These are phyloP conservation scores for Lepidochrysops patricia DNA, from an alignment of 2,888 invertebrate species.

Conservation along the genomic window DNA sequence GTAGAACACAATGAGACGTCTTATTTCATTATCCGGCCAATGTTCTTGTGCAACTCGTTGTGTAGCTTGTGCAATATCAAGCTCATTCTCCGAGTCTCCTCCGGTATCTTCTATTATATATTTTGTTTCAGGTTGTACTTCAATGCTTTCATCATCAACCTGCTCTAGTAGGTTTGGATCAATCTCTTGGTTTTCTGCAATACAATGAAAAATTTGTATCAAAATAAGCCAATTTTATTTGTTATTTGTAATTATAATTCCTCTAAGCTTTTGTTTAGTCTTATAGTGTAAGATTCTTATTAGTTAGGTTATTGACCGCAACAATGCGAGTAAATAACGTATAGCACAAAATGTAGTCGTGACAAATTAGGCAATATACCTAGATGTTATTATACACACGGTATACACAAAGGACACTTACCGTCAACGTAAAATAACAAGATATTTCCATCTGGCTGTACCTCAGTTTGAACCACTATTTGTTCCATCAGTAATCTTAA, in stretches of 20 bases:
- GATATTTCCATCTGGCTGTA: slow-evolving; percentile 55
- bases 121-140: slow-evolving; percentile 27
- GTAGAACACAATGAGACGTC: slow-evolving; percentile 52
- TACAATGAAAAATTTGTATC: background rate
- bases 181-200: slow-evolving; percentile 42
- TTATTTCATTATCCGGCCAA: slow-evolving; percentile 51
- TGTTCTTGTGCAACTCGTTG: slow-evolving; percentile 27
- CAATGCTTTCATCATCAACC: slow-evolving; percentile 19
- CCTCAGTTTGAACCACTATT: slow-evolving; percentile 56
- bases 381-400: background rate
- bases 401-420: slow-evolving; percentile 30
- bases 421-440: slow-evolving; percentile 63
- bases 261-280: too few relatives aligned
- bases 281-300: too few relatives aligned
- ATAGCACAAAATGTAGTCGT: background rate
- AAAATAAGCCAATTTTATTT: background rate
- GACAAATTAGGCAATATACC: background rate
- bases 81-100: slow-evolving; percentile 26
- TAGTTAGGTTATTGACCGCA: background rate
- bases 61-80: slow-evolving; percentile 22
- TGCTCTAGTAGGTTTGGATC: slow-evolving; percentile 25
- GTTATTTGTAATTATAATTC: background rate
- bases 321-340: background rate
- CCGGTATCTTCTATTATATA: slow-evolving; percentile 30
- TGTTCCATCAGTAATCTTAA: slow-evolving; percentile 39